Base-by-base conservation (phyloP, 1,140 invertebrate genomes). In the Drosophila truncata region DNA sequence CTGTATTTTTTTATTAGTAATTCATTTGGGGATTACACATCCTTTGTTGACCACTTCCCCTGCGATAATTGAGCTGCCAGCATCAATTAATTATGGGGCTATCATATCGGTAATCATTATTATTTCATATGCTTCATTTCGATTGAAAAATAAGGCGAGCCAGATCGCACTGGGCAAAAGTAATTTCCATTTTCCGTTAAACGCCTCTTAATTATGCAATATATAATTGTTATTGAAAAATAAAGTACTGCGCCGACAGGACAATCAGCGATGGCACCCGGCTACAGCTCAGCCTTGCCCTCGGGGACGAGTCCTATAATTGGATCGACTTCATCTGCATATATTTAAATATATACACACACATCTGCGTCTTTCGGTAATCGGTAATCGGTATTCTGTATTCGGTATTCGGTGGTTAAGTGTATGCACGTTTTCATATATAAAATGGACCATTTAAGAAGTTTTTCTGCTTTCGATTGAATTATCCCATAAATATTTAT, bases 381-480 rank as follows among this genome's bases (percentile, higher is more conserved):
- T 71, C 50, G 67, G 66, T 74, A 60, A 69, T 90, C 85, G 78
- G 85, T 88, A n/a, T 42, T 70, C 33, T 64, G 64, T 71, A 46
- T 29, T 71, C 33, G 50, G 64, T 71, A 72, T 70, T 72, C 85
- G 85, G 85, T 90, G 85, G 85, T 91, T 90, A 85, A 80, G 79
- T 85, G 82, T 85, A 57, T 85, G 82, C 71, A 65, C 67, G 54
- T 82, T 72, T 25, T 55, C 52, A 25, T 58, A 70, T 81, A 73
- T 81, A 85, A 90, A 90, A 90, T 90, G 85, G 85, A 90, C 85
- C 86, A 85, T 90, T 90, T 80, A 81, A 84, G 82, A 81, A 84
- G 64, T 78, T 72, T 64, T 46, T 29, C 29, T 64, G 37, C 37
- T 39, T 31, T 44, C 50, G 14, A 49, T 47, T 72, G 67, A 60